phyloP scores from a whole-genome alignment of 2,113 vertebrate genomes.

The Cygnus buccinator region DNA sequence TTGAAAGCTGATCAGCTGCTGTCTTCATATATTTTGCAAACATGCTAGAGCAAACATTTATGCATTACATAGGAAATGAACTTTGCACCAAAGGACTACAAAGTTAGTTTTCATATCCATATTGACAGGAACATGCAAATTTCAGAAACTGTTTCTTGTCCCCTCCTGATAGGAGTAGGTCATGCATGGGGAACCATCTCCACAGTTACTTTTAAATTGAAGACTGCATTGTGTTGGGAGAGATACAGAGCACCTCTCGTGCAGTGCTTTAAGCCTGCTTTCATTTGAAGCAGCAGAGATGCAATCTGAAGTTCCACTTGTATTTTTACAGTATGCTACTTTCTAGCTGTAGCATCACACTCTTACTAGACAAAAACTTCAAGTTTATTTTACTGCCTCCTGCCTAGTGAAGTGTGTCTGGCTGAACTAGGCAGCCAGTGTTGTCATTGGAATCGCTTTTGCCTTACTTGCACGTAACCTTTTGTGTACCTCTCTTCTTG shows the following conservation, averaged over 20 bases:
- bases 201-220: background rate
- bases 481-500: slow-evolving; percentile 65
- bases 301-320: background rate
- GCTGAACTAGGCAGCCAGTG: background rate
- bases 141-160: background rate
- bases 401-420: background rate
- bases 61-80: background rate
- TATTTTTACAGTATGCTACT: background rate
- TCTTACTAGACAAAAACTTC: background rate
- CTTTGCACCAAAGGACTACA: background rate
- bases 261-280: background rate
- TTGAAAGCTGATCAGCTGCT: background rate
- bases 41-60: background rate
- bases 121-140: background rate
- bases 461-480: slow-evolving; percentile 26
- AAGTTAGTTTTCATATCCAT: background rate
- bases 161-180: background rate
- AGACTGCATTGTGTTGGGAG: background rate
- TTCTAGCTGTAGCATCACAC: background rate
- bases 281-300: background rate
- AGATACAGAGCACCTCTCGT: background rate
- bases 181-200: background rate
- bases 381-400: background rate
- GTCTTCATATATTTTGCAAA: background rate
- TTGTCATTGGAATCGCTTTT: background rate